Evolutionary conservation across 2,797 vertebrate species (phyloP).

Genomic region (Pseudochaenichthys georgianus): DNA sequence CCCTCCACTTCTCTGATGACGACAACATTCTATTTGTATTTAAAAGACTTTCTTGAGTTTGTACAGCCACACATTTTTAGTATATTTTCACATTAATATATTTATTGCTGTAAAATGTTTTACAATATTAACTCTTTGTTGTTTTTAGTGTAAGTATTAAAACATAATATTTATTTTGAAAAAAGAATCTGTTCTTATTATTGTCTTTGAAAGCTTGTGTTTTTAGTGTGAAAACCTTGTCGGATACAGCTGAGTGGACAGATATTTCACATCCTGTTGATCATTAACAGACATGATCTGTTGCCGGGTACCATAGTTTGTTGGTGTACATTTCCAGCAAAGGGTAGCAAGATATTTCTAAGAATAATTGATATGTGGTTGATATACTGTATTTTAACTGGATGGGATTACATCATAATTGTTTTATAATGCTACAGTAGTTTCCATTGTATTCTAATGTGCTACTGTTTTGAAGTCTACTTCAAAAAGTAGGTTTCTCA

Average conservation of each 20-base stretch:
- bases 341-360: neutral
- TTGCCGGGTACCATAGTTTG: too few species aligned
- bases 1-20: slow-evolving; percentile 42
- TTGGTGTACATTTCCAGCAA: neutral
- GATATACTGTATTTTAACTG: neutral
- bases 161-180: slow-evolving; percentile 96
- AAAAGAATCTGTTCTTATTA: slow-evolving; percentile 85
- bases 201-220: too few species aligned
- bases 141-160: slow-evolving; percentile 91
- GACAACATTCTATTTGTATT: slow-evolving; percentile 76
- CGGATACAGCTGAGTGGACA: neutral
- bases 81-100: slow-evolving; percentile 87
- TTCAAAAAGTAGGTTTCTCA: neutral
- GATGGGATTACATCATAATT: neutral
- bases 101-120: slow-evolving; percentile 82
- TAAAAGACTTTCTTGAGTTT: slow-evolving; percentile 64
- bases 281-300: neutral
- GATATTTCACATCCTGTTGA: neutral
- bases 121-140: slow-evolving; percentile 85
- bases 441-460: neutral
- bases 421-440: neutral
- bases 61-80: slow-evolving; percentile 78
- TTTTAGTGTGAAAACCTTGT: slow-evolving; percentile 6
- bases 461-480: neutral
- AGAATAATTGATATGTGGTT: neutral